Evolutionary conservation across 2,888 invertebrate species (phyloP).

Genomic region (Julus scandinavius): DNA sequence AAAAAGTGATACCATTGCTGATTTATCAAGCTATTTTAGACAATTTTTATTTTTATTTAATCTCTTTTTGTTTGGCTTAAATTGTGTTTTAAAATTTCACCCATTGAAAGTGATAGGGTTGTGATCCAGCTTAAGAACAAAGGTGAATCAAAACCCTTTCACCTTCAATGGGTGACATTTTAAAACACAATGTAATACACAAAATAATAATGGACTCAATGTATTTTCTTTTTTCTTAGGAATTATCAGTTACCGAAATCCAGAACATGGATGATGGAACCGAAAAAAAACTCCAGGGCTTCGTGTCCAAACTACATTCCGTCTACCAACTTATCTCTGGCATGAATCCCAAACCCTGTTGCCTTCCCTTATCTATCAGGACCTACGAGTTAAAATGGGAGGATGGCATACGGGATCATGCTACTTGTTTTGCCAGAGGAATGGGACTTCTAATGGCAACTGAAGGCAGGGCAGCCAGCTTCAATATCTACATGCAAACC

Average conservation of each 20-base stretch:
- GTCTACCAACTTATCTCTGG: not conserved
- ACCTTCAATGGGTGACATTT: too few relatives aligned
- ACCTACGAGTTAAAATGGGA: slow-evolving; percentile 14
- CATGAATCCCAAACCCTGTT: not conserved
- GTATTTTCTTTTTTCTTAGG: not conserved
- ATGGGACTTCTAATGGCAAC: slow-evolving; percentile 59
- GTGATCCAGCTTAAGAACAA: too few relatives aligned
- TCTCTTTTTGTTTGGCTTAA: too few relatives aligned
- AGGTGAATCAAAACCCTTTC: too few relatives aligned
- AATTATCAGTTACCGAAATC: slow-evolving; percentile 42
- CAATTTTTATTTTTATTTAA: too few relatives aligned
- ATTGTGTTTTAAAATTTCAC: too few relatives aligned
- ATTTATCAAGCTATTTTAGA: too few relatives aligned
- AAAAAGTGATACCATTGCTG: too few relatives aligned
- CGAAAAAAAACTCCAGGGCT: slow-evolving; percentile 53
- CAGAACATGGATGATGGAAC: not conserved
- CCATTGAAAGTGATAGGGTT: too few relatives aligned
- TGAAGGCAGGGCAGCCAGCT: slow-evolving; percentile 57
- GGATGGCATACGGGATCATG: slow-evolving; percentile 49
- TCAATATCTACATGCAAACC: slow-evolving; percentile 58
- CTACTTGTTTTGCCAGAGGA: slow-evolving; percentile 57
- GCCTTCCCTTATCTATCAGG: not conserved
- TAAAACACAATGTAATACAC: too few relatives aligned
- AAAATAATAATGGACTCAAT: not conserved
- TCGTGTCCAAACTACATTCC: slow-evolving; percentile 47